Evolutionary conservation across 2,797 vertebrate species (phyloP), one percentile per base, ranked within the genome.

Genomic region (Pygocentrus nattereri): DNA sequence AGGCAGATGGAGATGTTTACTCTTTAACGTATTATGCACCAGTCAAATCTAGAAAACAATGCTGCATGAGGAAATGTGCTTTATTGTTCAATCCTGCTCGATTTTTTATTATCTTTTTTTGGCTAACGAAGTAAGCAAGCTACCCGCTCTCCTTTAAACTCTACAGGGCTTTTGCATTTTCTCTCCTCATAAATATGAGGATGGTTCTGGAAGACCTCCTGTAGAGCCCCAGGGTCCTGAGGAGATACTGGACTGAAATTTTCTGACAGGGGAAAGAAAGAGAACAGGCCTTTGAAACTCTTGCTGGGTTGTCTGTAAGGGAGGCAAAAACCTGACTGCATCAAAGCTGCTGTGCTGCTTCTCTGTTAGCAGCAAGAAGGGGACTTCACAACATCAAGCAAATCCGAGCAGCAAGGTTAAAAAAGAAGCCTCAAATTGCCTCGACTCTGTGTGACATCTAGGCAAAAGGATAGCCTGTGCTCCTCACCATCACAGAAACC

Each of bases 161-260:
- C 41, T 27, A 49, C 25, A 15, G 19, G 71, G 15, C 31, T 56
- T 54, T 50, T 52, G 47, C 73, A 16, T 31, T 69, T 12, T 8
- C 44, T 74, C 25, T 74, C 16, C 58, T 79, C 76, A 72, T 59
- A 68, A 59, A 81, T 61, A 70, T 50, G 30, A 12, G 1, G 44
- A 31, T 27, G 21, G 47, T 58, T 76, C 44, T 5, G n/a, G 25
- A 49, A 54, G 76, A 70, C 52, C 25, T 49, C 73, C 49, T 71
- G 61, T 38, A 44, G 79, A 76, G 54, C 30, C 64, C 50, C 8
- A 34, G 64, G 47, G 56, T 82, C 76, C 69, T 41, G 52, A 34
- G 65, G 10, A 72, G 71, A 78, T 82, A 81, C 50, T 82, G 34
- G 86, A 82, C 81, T 71, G 86, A 82, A 86, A 70, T 78, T 74